These are phyloP conservation scores for Zalophus californianus DNA, from an alignment of 2,797 vertebrate genomes.

Conservation along the genomic window DNA sequence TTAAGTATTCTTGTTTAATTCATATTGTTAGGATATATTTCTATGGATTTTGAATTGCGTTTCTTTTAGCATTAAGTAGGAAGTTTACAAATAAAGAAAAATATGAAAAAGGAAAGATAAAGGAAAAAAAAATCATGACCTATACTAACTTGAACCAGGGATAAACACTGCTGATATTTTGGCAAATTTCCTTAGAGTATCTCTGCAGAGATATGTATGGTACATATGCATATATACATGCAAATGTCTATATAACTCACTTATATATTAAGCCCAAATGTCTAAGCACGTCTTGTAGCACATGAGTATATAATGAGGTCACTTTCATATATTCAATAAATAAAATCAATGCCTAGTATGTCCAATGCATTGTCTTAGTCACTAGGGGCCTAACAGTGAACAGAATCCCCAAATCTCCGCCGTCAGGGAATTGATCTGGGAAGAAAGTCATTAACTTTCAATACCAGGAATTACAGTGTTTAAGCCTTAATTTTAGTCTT, in stretches of 20 bases:
- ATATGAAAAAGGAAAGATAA: neutral
- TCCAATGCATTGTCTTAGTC: neutral
- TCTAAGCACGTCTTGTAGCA: neutral
- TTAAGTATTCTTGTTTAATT: constrained; percentile 17
- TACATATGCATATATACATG: neutral
- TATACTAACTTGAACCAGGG: neutral
- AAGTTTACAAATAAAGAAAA: neutral
- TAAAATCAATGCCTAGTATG: neutral
- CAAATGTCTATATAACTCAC: neutral
- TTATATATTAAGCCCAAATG: neutral
- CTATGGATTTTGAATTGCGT: neutral
- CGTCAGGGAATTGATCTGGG: neutral
- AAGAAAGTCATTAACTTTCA: neutral
- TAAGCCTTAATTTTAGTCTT: neutral
- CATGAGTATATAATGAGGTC: neutral
- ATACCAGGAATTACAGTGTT: neutral
- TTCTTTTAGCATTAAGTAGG: neutral
- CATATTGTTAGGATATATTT: neutral
- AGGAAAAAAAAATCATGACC: neutral
- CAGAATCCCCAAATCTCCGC: neutral
- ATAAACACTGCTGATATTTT: neutral
- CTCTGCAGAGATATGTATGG: neutral
- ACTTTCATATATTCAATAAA: neutral
- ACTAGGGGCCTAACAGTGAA: neutral
- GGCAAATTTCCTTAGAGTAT: neutral